Evolutionary conservation across 2,888 invertebrate species (phyloP), one percentile per base, ranked within the genome.

Genomic region (Orchesella flavescens): DNA sequence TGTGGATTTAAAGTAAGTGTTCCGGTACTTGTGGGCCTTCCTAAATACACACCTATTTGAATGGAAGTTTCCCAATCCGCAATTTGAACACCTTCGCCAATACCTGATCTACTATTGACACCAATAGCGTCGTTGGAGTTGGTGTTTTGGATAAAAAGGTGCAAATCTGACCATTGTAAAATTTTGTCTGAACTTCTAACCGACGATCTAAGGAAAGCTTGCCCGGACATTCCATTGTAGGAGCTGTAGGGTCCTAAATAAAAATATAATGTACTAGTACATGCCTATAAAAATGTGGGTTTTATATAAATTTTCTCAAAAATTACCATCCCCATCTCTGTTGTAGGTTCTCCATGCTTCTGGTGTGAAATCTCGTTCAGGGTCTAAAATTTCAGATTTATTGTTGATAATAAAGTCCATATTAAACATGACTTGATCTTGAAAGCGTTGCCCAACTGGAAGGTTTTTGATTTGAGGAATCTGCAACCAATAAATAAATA

Each of bases 371-470:
- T 82, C 78, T 9, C 49, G 66, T 3, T 21, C 43, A 3, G 65
- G 46, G 13, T 74, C 74, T 34, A 74, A 57, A 19, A 55, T 19
- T 49, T 19, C 2, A 1, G 83, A 69, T 21, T 65, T 46, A 23
- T 84, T 78, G 13, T 77, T 73, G 2, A 85, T 19, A 0, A 77
- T 21, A 19, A 85, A 46, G 53, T 66, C 66, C 0, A 83, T 9
- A 0, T 65, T 55, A 0, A 81, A n/a, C 0, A 59, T 1, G 9
- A 78, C 49, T 23, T 85, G 85, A 15, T 85, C 68, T 53, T 66
- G 59, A 0, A 85, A 43, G 59, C 84, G 78, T 65, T 72, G 53
- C 12, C 85, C 85, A 0, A 84, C 84, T 19, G 85, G 85, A 43
- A 85, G 69, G 13, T 83, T 55, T 3, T 24, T 46, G 15, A 55